Evolutionary conservation across 2,113 vertebrate species (phyloP), one percentile per base, ranked within the genome.

Genomic region (Pogonocichla stellata): DNA sequence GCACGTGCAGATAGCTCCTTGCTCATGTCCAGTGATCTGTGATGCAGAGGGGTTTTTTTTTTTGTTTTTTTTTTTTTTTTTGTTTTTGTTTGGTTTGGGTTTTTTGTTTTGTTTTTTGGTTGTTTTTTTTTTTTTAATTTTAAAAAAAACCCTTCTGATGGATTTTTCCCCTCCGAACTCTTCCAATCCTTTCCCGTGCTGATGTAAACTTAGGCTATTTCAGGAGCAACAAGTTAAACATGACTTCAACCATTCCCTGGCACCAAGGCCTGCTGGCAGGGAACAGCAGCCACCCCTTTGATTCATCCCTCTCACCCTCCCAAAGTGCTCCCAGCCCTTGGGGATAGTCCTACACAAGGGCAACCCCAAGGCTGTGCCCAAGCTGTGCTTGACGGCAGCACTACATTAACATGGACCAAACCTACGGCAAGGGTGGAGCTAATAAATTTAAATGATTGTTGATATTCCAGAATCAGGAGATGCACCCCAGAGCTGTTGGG

Each of bases 181-280:
- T 66, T 61, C 88, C 90, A 92, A 20, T 94, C 54, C 45, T 18
- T 93, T 90, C 47, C 82, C 5, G 2, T 6, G 1, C 34, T 36
- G 25, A 1, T 83, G 88, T 95, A 96, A 96, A 95, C 88, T 92
- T 42, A 88, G 67, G 82, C 92, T 95, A 93, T 96, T 97, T 96
- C 12, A 6, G 96, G 92, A 96, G 29, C 75, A 93, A 56, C 86
- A 95, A 73, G 85, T 90, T 95, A 90, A 94, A 95, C 92, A 92
- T 3, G 25, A 61, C 56, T 48, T 51, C 0, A 2, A 19, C 81
- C 0, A 4, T 92, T 95, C 87, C 70, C n/a, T 86, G 84, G 84
- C 79, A 97, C 54, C 0, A 19, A 20, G 83, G 45, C 86, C 93
- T 95, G 58, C 86, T 92, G 96, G 82, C 88, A 90, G 33, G 23